Percentiles rank a stretch among this genome's conserved stretches.
Conservation (phyloP, 2,797 vertebrate genomes). For the Poeciliopsis gracilis region DNA sequence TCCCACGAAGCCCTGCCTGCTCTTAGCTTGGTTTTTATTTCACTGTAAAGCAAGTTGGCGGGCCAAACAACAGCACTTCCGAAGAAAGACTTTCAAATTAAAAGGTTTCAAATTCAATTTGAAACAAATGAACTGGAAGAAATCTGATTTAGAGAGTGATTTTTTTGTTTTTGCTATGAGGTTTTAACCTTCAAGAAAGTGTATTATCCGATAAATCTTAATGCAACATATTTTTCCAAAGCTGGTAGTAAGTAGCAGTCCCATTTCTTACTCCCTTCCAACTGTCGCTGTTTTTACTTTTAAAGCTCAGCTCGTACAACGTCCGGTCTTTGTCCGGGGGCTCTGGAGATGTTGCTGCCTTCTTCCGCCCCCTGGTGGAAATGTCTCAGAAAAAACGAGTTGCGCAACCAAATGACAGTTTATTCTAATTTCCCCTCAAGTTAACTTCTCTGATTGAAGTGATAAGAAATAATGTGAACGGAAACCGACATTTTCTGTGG, state of each 20-base stretch:
- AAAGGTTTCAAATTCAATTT: neutral
- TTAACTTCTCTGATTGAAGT: constrained; percentile 24
- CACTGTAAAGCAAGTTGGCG: neutral
- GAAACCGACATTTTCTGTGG: constrained; percentile 54
- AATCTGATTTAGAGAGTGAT: neutral
- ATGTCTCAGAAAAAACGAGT: constrained; percentile 6
- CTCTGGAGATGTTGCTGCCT: neutral
- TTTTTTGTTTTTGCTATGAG: neutral
- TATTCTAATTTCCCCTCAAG: constrained; percentile 35
- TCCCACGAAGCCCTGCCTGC: constrained; percentile 53
- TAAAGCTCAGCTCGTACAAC: neutral
- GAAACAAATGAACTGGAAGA: neutral
- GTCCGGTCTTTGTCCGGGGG: constrained; percentile 12
- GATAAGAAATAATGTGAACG: constrained; percentile 37
- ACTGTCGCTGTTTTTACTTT: constrained; percentile 41
- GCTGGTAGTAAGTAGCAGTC: neutral
- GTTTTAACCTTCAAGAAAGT: neutral
- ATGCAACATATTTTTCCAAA: neutral
- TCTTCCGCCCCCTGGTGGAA: constrained; percentile 51
- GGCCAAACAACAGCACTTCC: constrained; percentile 25
- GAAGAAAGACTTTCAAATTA: constrained; percentile 18
- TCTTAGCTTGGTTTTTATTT: constrained; percentile 15
- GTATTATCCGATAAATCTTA: neutral
- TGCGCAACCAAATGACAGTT: constrained; percentile 45
- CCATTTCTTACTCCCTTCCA: neutral